These are phyloP conservation scores for Trichomalopsis sarcophagae DNA, from an alignment of 1,140 invertebrate genomes.

Conservation along the genomic window DNA sequence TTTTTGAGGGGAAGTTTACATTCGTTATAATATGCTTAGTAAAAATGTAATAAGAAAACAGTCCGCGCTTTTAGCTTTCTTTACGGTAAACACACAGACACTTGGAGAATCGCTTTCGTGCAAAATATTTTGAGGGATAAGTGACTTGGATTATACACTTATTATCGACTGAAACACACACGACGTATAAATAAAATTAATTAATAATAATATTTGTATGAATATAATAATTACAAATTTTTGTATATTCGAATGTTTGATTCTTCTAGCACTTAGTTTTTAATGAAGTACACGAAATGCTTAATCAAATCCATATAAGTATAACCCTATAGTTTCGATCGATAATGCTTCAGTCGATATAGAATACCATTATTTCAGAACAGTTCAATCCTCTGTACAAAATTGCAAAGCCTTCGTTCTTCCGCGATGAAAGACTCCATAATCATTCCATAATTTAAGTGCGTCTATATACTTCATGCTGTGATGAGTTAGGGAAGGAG, in stretches of 20 bases:
- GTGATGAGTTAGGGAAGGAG: conserved; percentile 59
- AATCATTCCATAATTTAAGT: conserved; percentile 58
- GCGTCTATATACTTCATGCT: conserved; percentile 50
- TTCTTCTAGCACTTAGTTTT: not conserved
- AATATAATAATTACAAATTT: conserved; percentile 23
- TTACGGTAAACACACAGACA: not conserved
- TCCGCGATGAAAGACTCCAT: conserved; percentile 45
- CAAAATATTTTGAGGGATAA: not conserved
- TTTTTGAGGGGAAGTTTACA: not conserved
- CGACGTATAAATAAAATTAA: conserved; percentile 15
- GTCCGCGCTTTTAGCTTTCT: not conserved
- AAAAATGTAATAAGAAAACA: not conserved
- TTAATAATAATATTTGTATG: conserved; percentile 20
- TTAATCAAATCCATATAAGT: not conserved
- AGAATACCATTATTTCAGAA: not conserved
- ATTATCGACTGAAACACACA: conserved; percentile 19
- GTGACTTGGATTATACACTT: not conserved
- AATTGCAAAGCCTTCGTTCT: conserved; percentile 34
- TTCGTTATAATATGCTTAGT: not conserved
- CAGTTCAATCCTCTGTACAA: not conserved
- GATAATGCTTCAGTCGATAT: not conserved
- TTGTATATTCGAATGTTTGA: not conserved
- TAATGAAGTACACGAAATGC: not conserved
- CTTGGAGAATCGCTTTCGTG: not conserved
- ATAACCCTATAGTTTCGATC: not conserved